Conservation (phyloP, 2,888 invertebrate genomes). For the Panopea generosa region DNA sequence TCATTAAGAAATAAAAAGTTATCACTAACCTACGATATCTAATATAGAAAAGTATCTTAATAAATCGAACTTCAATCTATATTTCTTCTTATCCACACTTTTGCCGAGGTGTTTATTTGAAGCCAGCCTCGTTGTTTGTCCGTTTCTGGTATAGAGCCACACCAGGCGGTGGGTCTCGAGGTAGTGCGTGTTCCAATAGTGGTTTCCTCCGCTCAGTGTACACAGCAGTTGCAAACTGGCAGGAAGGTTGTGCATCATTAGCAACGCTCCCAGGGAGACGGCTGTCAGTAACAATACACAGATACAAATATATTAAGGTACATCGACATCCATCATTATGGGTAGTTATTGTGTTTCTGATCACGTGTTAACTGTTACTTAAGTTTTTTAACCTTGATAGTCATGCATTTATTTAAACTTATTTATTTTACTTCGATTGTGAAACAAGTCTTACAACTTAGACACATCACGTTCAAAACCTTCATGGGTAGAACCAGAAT, state of each 20-base stretch:
- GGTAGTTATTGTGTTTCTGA: no score
- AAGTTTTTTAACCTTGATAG: no score
- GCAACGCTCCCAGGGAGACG: conserved; percentile 25
- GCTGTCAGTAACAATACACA: conserved; percentile 37
- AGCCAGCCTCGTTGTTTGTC: conserved; percentile 5
- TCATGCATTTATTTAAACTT: no score
- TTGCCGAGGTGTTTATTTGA: conserved; percentile 20
- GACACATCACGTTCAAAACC: no score
- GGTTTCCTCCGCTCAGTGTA: conserved; percentile 31
- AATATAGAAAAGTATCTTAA: conserved; percentile 38
- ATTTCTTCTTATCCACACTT: conserved; percentile 9
- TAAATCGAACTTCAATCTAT: conserved; percentile 28
- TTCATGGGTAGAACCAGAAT: no score
- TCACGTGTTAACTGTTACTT: no score
- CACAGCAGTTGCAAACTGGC: conserved; percentile 34
- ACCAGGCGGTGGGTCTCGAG: conserved; percentile 42
- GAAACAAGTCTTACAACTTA: no score
- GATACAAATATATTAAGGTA: no score
- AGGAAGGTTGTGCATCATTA: conserved; percentile 35
- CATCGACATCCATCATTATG: no score
- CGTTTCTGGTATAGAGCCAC: conserved; percentile 18
- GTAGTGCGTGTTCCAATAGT: conserved; percentile 51
- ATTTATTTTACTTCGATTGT: no score
- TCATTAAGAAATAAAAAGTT: no score
- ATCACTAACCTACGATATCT: conserved; percentile 32